Percentiles rank a stretch among this genome's conserved stretches.
Conservation (phyloP, 1,140 invertebrate genomes). For the Drosophila nasuta region DNA sequence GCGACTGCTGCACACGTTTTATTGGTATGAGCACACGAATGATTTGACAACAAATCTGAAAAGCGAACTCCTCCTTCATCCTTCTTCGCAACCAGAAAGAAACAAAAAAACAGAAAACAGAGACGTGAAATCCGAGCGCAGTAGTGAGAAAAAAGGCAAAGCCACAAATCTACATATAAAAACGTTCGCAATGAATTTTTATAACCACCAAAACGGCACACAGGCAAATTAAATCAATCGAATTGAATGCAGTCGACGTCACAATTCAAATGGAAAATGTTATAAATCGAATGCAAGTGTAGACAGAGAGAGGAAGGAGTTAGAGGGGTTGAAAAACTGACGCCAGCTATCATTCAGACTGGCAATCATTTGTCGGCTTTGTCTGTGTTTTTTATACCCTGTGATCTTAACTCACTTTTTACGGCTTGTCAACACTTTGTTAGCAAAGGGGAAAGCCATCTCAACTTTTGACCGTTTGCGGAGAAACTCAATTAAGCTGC, state of each 20-base stretch:
- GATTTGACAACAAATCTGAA: constrained; percentile 78
- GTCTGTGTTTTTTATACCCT: constrained; percentile 58
- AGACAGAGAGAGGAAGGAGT: neutral
- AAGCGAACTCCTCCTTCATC: constrained; percentile 20
- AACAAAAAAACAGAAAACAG: constrained; percentile 7
- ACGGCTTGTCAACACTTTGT: constrained; percentile 69
- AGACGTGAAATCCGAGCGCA: neutral
- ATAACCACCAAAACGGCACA: constrained; percentile 73
- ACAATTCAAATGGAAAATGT: constrained; percentile 78
- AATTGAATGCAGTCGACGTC: constrained; percentile 69
- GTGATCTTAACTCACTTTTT: constrained; percentile 37
- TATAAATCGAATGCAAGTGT: constrained; percentile 57
- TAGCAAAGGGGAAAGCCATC: neutral
- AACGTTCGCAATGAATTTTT: constrained; percentile 77
- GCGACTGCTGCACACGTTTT: constrained; percentile 75
- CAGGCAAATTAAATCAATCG: constrained; percentile 80
- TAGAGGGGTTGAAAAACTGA: constrained; percentile 15
- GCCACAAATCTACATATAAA: constrained; percentile 28
- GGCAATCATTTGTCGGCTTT: constrained; percentile 63
- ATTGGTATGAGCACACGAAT: constrained; percentile 68
- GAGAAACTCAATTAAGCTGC: constrained; percentile 52
- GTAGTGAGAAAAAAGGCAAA: constrained; percentile 2
- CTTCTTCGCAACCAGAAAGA: neutral
- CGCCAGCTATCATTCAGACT: constrained; percentile 51
- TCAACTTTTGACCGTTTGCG: constrained; percentile 7